Conservation (phyloP, 2,113 vertebrate species). For the Phalacrocorax carbo region DNA sequence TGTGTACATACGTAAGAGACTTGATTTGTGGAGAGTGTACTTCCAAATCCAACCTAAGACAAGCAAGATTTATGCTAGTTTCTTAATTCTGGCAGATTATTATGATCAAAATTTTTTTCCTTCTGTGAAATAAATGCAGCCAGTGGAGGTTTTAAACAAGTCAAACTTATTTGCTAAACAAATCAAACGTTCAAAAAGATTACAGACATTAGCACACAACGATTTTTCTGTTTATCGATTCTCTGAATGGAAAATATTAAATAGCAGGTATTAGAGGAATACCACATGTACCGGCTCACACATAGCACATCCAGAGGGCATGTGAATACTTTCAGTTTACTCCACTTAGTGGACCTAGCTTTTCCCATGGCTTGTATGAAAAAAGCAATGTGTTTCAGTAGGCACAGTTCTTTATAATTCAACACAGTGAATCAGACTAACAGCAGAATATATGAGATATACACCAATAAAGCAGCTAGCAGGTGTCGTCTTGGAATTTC, state of each 20-base stretch:
- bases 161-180: not conserved
- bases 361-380: not conserved
- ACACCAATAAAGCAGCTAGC: slow-evolving; percentile 47
- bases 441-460: not conserved
- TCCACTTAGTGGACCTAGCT: not conserved
- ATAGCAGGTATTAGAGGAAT: not conserved
- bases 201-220: not conserved
- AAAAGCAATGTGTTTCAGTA: not conserved
- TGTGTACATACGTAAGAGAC: not conserved
- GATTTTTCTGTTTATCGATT: not conserved
- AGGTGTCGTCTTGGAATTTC: slow-evolving; percentile 52
- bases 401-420: not conserved
- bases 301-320: rapidly evolving
- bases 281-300: not conserved
- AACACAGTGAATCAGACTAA: not conserved
- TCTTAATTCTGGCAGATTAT: slow-evolving; percentile 21
- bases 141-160: not conserved
- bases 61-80: not conserved
- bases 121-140: not conserved
- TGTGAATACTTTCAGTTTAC: not conserved
- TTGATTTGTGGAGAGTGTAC: not conserved
- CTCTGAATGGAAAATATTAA: not conserved
- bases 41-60: slow-evolving; percentile 12
- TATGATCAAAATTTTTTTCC: not conserved
- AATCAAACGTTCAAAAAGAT: not conserved